Evolutionary conservation across 2,113 vertebrate genomes (phyloP), one percentile per base, ranked within the genome.

Genomic region (Pluvialis apricaria): DNA sequence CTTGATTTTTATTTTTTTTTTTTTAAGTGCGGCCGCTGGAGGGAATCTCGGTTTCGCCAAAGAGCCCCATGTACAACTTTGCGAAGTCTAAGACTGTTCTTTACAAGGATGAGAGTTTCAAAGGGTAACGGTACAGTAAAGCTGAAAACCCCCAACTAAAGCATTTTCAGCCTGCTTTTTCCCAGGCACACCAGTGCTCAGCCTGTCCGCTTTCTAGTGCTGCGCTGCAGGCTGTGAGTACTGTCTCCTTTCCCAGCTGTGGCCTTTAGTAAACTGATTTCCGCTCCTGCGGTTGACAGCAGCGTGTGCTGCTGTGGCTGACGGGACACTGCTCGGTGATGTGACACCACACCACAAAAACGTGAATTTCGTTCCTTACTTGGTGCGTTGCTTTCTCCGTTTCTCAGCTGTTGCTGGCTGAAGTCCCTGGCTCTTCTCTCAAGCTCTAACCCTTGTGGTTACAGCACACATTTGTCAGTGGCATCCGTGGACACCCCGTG

Each of bases 301-400:
- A 13, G 7, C 2, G 3, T 2, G 45, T 25, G 28, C 47, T 51
- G 60, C 70, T 22, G 14, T 18, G 68, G 34, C 54, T 40, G 83
- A n/a, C 1, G 2, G 62, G 38, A 29, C 40, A 0, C 10, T 4
- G 0, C 31, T 58, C 0, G 0, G 16, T 36, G 49, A 21, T 36
- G 4, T 13, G 58, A 15, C 4, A 1, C 24, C 28, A 5, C 54
- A 17, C 54, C 40, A 45, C 82, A n/a, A 10, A 68, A 68, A 22
- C 0, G 0, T 7, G 25, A 38, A 14, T 36, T 52, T 36, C 0
- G 2, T 11, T 69, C 28, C 49, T 65, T 32, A 2, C 47, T 24
- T 6, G 0, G 12, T 8, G 22, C 2, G 0, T 31, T 20, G 19
- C 47, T 76, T n/a, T 55, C 55, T 28, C 38, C 18, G 16, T 21